Evolutionary conservation across 2,113 vertebrate species (phyloP), one percentile per base, ranked within the genome.

Genomic region (Silurus asotus): DNA sequence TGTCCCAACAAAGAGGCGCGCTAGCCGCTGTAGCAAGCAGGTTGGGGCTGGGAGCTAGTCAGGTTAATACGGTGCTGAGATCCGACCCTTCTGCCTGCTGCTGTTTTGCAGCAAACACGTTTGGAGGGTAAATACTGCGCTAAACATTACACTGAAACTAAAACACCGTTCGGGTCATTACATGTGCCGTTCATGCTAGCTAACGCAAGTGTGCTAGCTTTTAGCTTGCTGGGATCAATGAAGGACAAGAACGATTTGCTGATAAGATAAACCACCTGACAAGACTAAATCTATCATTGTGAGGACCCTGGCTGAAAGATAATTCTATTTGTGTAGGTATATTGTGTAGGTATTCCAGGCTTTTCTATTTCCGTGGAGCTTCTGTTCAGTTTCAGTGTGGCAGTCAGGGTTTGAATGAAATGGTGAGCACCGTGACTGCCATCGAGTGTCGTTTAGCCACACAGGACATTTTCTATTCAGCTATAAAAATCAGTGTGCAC

Each of bases 1-100:
- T 83, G 74, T 61, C 81, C 78, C 75, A 88, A 89, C 88, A 89
- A 89, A 89, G 88, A 74, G 81, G 45, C n/a, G 45, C 17, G 85
- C 80, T 87, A 88, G 84, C 84, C 67, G n/a, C 80, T 56, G 37
- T 81, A 84, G 82, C 61, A 53, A 53, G 78, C 87, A 88, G 85
- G 69, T 19, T 15, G 56, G 62, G 7, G 45, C 20, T 51, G 8
- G 5, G n/a, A 20, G n/a, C 37, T 69, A 28, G 14, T 37, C 37
- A 37, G 37, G 2, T 67, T 55, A 0, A 67, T 53, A 76, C 37
- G 17, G 17, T 17, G 11, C 56, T 11, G 20, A 4, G 37, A 37
- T 37, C 23, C 1, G n/a, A 28, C 62, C 28, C 51, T 37, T 37
- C 15, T 25, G 3, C 6, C 10, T 25, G 53, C 8, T 28, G 65